Percentiles rank a stretch among this genome's conserved stretches.
Evolutionary conservation across 2,113 vertebrate genomes (phyloP).

Genomic region (Limnothrissa miodon): DNA sequence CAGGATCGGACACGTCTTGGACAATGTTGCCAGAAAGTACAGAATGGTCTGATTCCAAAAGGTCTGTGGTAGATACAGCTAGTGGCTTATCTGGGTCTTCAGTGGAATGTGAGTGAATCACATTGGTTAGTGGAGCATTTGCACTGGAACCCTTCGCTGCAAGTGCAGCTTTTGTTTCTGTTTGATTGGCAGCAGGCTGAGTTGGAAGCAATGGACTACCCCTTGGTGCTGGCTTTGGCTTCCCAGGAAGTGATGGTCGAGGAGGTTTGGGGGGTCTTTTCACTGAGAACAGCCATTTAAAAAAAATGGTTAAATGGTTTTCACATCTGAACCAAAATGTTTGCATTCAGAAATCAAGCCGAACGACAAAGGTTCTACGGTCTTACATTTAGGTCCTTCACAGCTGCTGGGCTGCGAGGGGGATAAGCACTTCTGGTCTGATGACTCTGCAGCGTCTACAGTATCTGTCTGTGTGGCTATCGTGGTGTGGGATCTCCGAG

Average conservation of each 20-base stretch:
- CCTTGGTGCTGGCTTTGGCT: constrained; percentile 53
- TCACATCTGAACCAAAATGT: not conserved
- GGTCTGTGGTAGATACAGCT: constrained; percentile 19
- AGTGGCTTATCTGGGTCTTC: not conserved
- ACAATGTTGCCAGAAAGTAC: constrained; percentile 5
- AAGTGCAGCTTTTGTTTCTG: constrained; percentile 3
- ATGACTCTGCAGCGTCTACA: constrained; percentile 61
- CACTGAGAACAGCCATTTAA: constrained; percentile 48
- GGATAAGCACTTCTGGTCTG: constrained; percentile 64
- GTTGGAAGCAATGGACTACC: constrained; percentile 61
- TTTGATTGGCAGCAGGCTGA: constrained; percentile 36
- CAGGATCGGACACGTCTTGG: constrained; percentile 8
- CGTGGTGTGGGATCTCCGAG: constrained; percentile 69
- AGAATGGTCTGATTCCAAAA: not conserved
- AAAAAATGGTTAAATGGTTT: not conserved
- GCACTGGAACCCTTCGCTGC: not conserved
- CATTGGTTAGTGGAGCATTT: not conserved
- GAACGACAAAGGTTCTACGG: not conserved
- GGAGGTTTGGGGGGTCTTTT: constrained; percentile 79
- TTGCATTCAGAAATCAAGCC: not conserved
- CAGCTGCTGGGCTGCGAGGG: constrained; percentile 47
- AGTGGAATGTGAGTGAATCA: not conserved
- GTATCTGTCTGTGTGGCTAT: constrained; percentile 88
- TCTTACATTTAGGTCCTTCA: constrained; percentile 5
- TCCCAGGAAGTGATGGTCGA: constrained; percentile 64